phyloP scores from a whole-genome alignment of 2,113 vertebrate species.

The Burhinus bistriatus region DNA sequence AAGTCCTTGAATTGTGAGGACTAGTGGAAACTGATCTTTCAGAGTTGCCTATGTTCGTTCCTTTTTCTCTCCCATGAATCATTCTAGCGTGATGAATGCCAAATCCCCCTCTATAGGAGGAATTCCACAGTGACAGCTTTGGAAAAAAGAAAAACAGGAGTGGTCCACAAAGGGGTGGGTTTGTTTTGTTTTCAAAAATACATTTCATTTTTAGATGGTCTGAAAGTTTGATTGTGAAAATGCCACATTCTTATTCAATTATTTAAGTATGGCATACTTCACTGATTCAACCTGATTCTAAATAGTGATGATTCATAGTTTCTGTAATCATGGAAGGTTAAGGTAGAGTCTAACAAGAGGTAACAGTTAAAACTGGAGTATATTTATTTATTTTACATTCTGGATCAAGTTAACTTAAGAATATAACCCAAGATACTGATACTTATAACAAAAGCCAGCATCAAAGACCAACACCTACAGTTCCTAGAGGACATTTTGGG shows the following conservation, averaged over 20 bases:
- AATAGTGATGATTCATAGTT: neutral
- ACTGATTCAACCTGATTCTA: neutral
- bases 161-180: rapidly evolving
- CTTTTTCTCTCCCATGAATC: neutral
- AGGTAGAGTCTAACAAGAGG: neutral
- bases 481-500: neutral
- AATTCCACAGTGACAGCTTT: neutral
- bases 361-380: neutral
- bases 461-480: neutral
- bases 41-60: neutral
- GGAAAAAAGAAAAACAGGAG: neutral
- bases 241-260: neutral
- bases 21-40: neutral
- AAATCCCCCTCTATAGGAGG: neutral
- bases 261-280: neutral
- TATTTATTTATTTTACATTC: neutral
- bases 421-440: neutral
- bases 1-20: neutral
- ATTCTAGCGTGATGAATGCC: neutral
- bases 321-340: neutral
- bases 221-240: neutral
- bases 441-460: neutral
- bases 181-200: neutral
- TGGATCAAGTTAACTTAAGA: neutral
- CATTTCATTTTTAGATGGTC: neutral